Evolutionary conservation across 1,140 invertebrate species (phyloP).

Genomic region (Harpegnathos saltator): DNA sequence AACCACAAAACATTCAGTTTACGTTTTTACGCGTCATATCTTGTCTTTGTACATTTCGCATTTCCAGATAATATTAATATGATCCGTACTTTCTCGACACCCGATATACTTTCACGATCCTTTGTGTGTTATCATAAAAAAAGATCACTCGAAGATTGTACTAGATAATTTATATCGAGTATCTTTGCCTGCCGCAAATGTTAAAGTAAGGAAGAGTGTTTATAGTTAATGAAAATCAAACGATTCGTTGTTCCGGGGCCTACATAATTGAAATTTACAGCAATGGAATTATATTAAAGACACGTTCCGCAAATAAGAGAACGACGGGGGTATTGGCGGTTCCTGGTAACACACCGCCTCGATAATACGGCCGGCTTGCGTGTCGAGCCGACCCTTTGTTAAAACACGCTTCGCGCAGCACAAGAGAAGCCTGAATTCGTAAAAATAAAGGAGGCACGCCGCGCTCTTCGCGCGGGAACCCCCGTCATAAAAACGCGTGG

Average conservation of each 20-base stretch:
- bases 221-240: background rate
- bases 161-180: too few relatives aligned
- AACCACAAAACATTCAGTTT: too few relatives aligned
- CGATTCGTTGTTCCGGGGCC: slow-evolving; percentile 13
- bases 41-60: too few relatives aligned
- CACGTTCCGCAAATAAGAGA: slow-evolving; percentile 18
- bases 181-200: background rate
- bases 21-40: too few relatives aligned
- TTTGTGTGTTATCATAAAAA: too few relatives aligned
- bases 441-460: background rate
- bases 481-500: background rate
- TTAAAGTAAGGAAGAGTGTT: background rate
- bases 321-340: background rate
- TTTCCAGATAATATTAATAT: too few relatives aligned
- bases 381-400: slow-evolving; percentile 13
- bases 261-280: background rate
- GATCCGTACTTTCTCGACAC: too few relatives aligned
- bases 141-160: too few relatives aligned
- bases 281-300: too few relatives aligned
- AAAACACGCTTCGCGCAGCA: background rate
- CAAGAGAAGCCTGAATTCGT: slow-evolving; percentile 25
- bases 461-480: background rate
- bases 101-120: too few relatives aligned
- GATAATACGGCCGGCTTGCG: slow-evolving; percentile 15
- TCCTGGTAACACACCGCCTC: background rate